Evolutionary conservation across 2,888 invertebrate genomes (phyloP), one percentile per base, ranked within the genome.

Genomic region (Bombylius major): DNA sequence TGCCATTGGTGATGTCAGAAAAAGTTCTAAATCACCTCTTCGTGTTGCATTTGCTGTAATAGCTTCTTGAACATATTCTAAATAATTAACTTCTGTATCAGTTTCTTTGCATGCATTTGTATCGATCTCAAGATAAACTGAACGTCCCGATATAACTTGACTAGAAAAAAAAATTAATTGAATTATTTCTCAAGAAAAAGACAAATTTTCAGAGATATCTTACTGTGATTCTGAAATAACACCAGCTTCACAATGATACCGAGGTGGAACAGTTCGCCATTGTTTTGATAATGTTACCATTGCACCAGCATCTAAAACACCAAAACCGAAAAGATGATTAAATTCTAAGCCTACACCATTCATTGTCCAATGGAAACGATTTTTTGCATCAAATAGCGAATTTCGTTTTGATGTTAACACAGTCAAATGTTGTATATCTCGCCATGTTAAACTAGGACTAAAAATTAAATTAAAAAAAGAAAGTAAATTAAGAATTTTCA

Each of bases 271-370:
- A 0, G 94, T 87, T 66, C 89, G 88, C 99, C 99, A 99, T 66
- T 88, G 87, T 64, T 89, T 91, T 0, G 99, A 86, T 61, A 99
- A 75, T 1, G 95, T 90, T 0, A 99, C 98, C 92, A 99, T 99
- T 12, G 96, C 97, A 0, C 98, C 98, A 5, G 99, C 99, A 70
- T 99, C 99, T 63, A 99, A 75, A 0, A 99, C 98, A 0, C 99
- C 99, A 69, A 94, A 99, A 2, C 99, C 99, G 69, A 99, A 99
- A 57, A 99, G 79, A 75, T 99, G 99, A 77, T 99, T 99, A 77
- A 96, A 99, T 78, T 99, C 97, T 62, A 99, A 77, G 0, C 98
- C 98, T 4, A 99, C 99, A 3, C 98, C 98, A 67, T 99, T 99
- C 91, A 97, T 97, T 11, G 92, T 95, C 98, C 98, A 99, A 71